Conservation (phyloP, 2,797 vertebrate genomes). For the Pangasius mekongensis region DNA sequence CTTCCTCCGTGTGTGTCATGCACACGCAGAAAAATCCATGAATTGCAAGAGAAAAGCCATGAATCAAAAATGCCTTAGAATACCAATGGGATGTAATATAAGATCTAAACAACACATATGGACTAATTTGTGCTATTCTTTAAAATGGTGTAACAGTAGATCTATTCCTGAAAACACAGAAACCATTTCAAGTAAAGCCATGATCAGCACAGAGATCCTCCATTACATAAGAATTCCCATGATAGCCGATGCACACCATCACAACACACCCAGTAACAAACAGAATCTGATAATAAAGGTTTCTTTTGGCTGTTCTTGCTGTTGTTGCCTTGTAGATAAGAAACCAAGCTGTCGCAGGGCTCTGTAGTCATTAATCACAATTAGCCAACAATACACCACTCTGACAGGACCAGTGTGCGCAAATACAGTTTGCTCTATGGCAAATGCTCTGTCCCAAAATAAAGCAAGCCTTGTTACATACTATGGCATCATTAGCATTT, state of each 20-base stretch:
- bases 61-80: background rate
- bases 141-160: slow-evolving; percentile 3
- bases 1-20: background rate
- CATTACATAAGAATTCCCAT: slow-evolving; percentile 2
- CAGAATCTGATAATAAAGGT: background rate
- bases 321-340: slow-evolving; percentile 20
- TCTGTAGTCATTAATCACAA: slow-evolving; percentile 38
- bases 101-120: background rate
- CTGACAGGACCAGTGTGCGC: slow-evolving; percentile 12
- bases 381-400: slow-evolving; percentile 28
- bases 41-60: background rate
- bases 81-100: background rate
- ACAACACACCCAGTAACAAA: background rate
- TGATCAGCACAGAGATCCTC: background rate
- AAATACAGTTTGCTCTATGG: background rate
- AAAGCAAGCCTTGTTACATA: background rate
- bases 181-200: background rate
- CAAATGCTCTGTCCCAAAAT: background rate
- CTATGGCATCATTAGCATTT: background rate
- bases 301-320: slow-evolving; percentile 2
- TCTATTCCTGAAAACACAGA: background rate
- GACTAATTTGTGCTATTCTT: background rate
- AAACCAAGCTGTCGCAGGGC: background rate
- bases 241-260: background rate
- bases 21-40: background rate